Base-by-base conservation (phyloP, 2,797 vertebrate genomes). In the Scomberomorus guttatus region DNA sequence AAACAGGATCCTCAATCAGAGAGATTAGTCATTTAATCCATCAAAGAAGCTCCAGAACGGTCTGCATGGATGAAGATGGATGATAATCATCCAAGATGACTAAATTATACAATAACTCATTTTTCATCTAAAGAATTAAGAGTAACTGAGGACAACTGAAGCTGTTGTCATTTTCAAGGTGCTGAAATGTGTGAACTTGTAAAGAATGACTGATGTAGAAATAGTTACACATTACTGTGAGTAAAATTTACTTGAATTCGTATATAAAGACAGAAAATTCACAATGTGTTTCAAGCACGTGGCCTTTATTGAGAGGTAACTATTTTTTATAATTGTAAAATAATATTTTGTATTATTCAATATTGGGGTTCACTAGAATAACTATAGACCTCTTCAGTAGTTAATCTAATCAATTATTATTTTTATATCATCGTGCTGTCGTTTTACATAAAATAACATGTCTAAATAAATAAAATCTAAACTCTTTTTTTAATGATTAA, bases 21-120 rank as follows among this genome's bases (percentile, higher is more conserved):
- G 27, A 82, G 75, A 91, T 82, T 90, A 81, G 65, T 44, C 20
- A 34, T 57, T 62, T 78, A 89, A 88, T 92, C 65, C 72, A 83
- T 84, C 69, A 85, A 34, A 75, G 66, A 69, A 15, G 75, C 54
- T 72, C 32, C n/a, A 44, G 60, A 59, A 22, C 37, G 51, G 56
- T 62, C 48, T 60, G 32, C 24, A 69, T 27, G 24, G 60, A 56
- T 57, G 58, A 81, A 73, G 57, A 68, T 2, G 27, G 59, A 72
- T 72, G 46, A 70, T 13, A 18, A 56, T 68, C 56, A 51, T 14
- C 17, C 12, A 18, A 37, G 44, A 57, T 61, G 25, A 77, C 42
- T 68, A 14, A 15, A 59, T 60, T 64, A 18, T 59, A 74, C 27
- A 64, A 60, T 15, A 56, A 15, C 4, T 77, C 1, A 22, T 17